These are phyloP conservation scores for Dryoscopus gambensis DNA, from an alignment of 2,113 vertebrate genomes.

Conservation along the genomic window DNA sequence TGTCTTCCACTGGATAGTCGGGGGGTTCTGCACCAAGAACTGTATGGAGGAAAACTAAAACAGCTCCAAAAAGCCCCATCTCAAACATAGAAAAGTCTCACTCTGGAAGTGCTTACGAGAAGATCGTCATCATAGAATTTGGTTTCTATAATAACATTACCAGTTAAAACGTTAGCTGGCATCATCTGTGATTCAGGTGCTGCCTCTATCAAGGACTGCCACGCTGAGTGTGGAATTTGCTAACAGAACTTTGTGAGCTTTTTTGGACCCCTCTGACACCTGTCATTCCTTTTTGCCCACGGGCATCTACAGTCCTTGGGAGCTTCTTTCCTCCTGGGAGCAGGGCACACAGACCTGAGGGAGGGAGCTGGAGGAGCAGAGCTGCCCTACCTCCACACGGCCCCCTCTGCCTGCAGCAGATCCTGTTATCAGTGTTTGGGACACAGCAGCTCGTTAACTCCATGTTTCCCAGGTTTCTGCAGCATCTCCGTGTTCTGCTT, in stretches of 20 bases:
- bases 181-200: too few species aligned
- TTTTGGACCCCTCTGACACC: neutral
- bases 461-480: neutral
- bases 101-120: slow-evolving; percentile 97
- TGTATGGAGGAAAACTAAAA: slow-evolving; percentile 60
- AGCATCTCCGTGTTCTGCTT: neutral
- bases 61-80: slow-evolving; percentile 63
- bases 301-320: neutral
- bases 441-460: neutral
- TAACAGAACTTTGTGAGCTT: neutral
- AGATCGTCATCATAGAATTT: slow-evolving; percentile 98
- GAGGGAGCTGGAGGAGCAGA: neutral
- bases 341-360: neutral
- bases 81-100: slow-evolving; percentile 99
- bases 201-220: too few species aligned
- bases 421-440: neutral
- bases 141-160: slow-evolving; percentile 99
- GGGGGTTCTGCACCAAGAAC: slow-evolving; percentile 66
- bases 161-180: too few species aligned
- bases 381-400: neutral
- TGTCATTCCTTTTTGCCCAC: neutral
- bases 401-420: neutral
- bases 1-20: slow-evolving; percentile 59
- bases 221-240: neutral
- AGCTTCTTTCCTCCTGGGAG: neutral